Conservation (phyloP, 2,797 vertebrate genomes). For the Stomatorhinus walkeri region DNA sequence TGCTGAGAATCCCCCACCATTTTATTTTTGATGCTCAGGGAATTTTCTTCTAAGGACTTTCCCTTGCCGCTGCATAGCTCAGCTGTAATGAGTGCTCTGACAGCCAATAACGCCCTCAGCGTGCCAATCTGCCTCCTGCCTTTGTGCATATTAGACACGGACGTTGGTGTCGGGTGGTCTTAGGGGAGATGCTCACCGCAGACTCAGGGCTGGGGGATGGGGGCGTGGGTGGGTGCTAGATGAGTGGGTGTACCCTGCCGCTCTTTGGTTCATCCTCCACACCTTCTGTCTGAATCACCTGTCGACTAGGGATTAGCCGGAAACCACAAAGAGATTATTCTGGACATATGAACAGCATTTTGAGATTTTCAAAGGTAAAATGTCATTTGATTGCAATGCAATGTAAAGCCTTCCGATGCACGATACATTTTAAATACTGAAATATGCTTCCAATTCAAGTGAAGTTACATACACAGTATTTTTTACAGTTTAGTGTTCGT, state of each 20-base stretch:
- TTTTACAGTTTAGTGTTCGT: background rate
- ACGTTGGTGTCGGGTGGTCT: background rate
- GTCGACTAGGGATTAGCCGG: background rate
- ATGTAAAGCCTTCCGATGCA: background rate
- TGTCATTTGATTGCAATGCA: background rate
- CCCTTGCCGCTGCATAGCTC: background rate
- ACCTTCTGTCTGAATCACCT: background rate
- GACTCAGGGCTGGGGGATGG: background rate
- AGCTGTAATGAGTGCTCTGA: background rate
- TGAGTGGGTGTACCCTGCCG: too few relatives aligned
- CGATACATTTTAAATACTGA: background rate
- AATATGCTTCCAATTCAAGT: background rate
- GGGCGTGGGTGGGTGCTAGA: background rate
- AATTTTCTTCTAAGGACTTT: background rate
- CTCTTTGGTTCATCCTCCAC: background rate
- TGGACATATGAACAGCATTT: background rate
- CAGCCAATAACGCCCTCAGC: slow-evolving; percentile 18
- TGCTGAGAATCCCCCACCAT: background rate
- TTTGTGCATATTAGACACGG: slow-evolving; percentile 14
- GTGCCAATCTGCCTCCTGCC: slow-evolving; percentile 6
- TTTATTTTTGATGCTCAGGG: background rate
- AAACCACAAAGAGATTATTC: background rate
- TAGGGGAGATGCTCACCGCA: background rate
- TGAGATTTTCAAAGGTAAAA: background rate
- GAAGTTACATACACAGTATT: background rate